These are phyloP conservation scores for Okamejei kenojei DNA, from an alignment of 2,797 vertebrate genomes.

Conservation along the genomic window DNA sequence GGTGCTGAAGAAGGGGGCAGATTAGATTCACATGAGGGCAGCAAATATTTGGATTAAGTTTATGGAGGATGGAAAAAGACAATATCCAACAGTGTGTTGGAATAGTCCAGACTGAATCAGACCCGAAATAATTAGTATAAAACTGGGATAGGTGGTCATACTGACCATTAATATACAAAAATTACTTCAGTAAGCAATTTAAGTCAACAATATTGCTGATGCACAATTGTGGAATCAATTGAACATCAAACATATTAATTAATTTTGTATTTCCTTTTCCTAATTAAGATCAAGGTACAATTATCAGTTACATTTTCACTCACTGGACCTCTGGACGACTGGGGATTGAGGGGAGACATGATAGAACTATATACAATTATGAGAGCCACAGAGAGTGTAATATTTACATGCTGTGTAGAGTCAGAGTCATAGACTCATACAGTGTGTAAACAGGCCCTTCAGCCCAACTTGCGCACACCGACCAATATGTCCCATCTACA, in stretches of 20 bases:
- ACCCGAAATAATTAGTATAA: neutral
- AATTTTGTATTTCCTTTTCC: neutral
- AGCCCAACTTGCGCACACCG: no score
- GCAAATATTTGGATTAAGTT: neutral
- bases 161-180: neutral
- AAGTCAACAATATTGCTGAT: neutral
- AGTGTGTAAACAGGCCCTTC: no score
- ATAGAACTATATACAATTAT: no score
- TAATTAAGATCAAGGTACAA: neutral
- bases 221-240: neutral
- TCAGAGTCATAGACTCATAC: no score
- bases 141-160: neutral
- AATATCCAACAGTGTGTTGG: neutral
- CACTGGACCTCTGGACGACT: slow-evolving; percentile 58
- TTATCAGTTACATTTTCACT: slow-evolving; percentile 50
- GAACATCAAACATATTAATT: neutral
- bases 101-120: neutral
- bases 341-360: no score
- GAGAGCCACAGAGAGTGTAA: no score
- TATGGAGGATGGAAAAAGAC: neutral
- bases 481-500: no score
- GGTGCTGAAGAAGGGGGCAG: neutral
- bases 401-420: no score
- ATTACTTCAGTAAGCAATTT: neutral
- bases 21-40: neutral